Evolutionary conservation across 2,113 vertebrate genomes (phyloP).

Genomic region (Trematocara nigrifrons): DNA sequence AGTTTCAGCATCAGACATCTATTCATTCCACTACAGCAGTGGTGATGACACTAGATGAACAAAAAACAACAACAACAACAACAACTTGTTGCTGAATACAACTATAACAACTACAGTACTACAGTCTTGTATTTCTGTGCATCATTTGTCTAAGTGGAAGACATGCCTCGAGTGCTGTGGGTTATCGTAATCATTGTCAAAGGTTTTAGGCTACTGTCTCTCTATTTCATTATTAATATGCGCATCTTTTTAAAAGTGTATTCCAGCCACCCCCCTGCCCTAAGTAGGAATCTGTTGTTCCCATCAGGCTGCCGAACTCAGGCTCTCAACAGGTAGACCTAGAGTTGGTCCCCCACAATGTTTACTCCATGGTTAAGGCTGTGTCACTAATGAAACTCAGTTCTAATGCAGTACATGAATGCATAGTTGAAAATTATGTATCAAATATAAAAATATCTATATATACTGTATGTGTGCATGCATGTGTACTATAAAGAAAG

Average conservation of each 20-base stretch:
- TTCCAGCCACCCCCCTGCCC: neutral
- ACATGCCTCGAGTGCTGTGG: neutral
- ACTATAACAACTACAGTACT: neutral
- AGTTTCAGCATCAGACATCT: neutral
- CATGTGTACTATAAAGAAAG: neutral
- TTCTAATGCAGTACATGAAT: neutral
- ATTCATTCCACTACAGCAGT: neutral
- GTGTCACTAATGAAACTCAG: neutral
- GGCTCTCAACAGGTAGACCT: neutral
- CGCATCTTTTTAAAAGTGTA: neutral
- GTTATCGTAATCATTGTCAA: neutral
- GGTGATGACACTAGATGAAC: neutral
- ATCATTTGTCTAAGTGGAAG: neutral
- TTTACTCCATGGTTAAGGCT: neutral
- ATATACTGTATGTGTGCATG: neutral
- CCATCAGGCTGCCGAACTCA: neutral
- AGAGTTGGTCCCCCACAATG: neutral
- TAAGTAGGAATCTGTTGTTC: neutral
- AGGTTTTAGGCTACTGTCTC: neutral
- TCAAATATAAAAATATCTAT: neutral
- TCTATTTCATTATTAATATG: neutral
- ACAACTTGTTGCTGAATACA: neutral
- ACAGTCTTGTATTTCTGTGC: neutral
- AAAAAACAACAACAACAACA: fast-evolving
- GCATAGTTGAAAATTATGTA: neutral